Conservation (phyloP, 2,797 vertebrate genomes). For the Acomys russatus region DNA sequence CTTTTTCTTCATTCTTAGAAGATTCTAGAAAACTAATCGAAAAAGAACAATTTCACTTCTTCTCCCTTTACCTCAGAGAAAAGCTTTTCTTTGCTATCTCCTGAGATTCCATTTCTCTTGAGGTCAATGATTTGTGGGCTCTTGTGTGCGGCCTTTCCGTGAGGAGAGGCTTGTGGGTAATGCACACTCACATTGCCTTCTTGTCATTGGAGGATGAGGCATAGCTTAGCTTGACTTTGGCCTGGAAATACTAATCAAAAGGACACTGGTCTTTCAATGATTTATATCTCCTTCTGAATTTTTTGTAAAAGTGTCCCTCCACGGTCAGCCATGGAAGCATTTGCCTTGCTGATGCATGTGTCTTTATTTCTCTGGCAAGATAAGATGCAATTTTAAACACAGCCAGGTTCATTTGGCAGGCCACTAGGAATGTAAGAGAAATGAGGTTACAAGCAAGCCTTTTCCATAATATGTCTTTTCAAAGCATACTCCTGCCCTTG, state of each 20-base stretch:
- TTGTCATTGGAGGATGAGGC: not conserved
- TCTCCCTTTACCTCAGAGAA: slow-evolving; percentile 7
- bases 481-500: not conserved
- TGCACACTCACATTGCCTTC: not conserved
- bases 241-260: not conserved
- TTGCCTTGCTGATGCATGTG: not conserved
- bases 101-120: not conserved
- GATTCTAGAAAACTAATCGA: not conserved
- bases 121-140: not conserved
- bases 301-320: not conserved
- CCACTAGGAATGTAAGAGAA: not conserved
- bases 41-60: not conserved
- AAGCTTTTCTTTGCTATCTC: not conserved
- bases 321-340: not conserved
- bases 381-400: not conserved
- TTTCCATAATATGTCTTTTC: not conserved
- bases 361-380: not conserved
- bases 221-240: not conserved
- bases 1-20: not conserved
- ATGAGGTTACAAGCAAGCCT: not conserved
- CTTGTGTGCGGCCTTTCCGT: not conserved
- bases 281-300: not conserved
- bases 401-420: slow-evolving; percentile 22
- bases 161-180: too few relatives aligned
- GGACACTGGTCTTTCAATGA: not conserved